These are phyloP conservation scores for Callipepla squamata DNA, from an alignment of 2,113 vertebrate species.

Conservation along the genomic window DNA sequence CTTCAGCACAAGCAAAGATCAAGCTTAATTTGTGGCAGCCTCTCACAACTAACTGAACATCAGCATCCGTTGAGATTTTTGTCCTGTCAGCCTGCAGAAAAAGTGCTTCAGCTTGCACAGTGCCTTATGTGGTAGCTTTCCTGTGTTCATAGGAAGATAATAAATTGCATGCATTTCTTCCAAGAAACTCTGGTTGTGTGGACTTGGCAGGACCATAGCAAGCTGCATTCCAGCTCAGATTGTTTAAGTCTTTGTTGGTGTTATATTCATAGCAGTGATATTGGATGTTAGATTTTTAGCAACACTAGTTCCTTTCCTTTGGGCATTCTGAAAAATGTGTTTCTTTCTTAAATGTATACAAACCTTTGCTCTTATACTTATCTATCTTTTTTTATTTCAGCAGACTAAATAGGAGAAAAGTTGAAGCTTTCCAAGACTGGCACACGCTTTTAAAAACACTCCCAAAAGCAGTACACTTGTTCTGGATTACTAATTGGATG, in stretches of 20 bases:
- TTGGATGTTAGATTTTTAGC: not conserved
- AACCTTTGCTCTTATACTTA: not conserved
- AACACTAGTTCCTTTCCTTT: not conserved
- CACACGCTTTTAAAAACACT: not conserved
- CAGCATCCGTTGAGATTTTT: not conserved
- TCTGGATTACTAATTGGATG: not conserved
- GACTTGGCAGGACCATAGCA: not conserved
- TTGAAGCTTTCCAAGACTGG: not conserved
- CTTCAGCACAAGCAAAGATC: not conserved
- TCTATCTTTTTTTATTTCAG: not conserved
- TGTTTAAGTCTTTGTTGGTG: not conserved
- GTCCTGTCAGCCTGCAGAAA: not conserved
- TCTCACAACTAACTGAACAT: not conserved
- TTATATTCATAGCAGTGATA: not conserved
- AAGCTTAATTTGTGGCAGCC: not conserved
- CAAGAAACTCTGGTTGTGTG: not conserved
- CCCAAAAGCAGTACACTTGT: not conserved
- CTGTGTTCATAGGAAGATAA: not conserved
- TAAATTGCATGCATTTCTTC: not conserved
- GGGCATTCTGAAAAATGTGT: not conserved
- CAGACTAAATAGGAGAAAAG: not conserved
- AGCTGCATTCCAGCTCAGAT: not conserved
- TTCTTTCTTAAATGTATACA: not conserved
- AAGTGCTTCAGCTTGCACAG: not conserved
- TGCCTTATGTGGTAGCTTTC: fast-evolving